These are phyloP conservation scores for Dusona sp. DNA, from an alignment of 2,888 invertebrate genomes.

Conservation along the genomic window DNA sequence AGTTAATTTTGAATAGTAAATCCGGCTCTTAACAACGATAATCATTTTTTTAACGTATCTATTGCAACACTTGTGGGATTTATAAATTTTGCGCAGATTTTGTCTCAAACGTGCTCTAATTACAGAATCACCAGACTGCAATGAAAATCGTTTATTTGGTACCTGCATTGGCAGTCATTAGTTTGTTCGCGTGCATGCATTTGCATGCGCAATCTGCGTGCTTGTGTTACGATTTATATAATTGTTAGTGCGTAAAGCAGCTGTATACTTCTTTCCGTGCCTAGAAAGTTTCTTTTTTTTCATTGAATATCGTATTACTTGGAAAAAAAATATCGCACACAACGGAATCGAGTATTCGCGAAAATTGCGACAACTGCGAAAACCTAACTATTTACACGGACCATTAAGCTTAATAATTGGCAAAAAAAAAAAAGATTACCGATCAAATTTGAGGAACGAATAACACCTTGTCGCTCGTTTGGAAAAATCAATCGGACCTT, in stretches of 20 bases:
- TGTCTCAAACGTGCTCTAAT: background rate
- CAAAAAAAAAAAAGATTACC: background rate
- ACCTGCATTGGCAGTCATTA: background rate
- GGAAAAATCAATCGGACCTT: constrained; percentile 6
- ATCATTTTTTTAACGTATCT: background rate
- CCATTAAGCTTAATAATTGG: constrained; percentile 41
- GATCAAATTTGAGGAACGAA: background rate
- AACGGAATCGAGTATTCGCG: background rate
- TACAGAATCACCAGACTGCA: constrained; percentile 14
- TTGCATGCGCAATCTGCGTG: background rate
- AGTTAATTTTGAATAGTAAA: background rate
- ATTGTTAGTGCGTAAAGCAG: background rate
- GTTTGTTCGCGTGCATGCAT: background rate
- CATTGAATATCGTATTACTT: background rate
- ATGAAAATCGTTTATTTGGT: constrained; percentile 1
- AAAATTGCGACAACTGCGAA: constrained; percentile 37
- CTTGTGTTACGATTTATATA: background rate
- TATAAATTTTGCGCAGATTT: background rate
- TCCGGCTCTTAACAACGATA: background rate
- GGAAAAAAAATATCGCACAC: background rate
- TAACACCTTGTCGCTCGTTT: constrained; percentile 17
- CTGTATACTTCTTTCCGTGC: background rate
- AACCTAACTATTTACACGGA: constrained; percentile 45
- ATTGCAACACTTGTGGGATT: background rate
- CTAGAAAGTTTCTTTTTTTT: background rate